phyloP scores from a whole-genome alignment of 1,140 invertebrate species.

The Ctenoplectra terminalis region DNA sequence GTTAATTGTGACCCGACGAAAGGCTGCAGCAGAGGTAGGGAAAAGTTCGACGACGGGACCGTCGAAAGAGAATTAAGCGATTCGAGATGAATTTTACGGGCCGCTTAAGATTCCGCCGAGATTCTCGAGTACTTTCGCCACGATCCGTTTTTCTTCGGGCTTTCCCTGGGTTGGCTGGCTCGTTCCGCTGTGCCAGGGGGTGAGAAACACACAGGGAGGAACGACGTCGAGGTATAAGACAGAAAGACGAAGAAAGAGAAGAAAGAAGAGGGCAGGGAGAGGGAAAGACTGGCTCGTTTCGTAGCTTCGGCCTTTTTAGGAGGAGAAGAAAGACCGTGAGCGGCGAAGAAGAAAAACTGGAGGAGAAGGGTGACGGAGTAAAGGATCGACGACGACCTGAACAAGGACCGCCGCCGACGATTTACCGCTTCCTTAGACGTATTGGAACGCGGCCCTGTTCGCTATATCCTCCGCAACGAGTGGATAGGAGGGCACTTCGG shows the following conservation, averaged over 20 bases:
- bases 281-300: slow-evolving; percentile 39
- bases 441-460: slow-evolving; percentile 45
- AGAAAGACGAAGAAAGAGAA: background rate
- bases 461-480: slow-evolving; percentile 24
- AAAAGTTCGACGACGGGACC: slow-evolving; percentile 48
- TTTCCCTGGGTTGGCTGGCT: slow-evolving; percentile 24
- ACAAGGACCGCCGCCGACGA: slow-evolving; percentile 53
- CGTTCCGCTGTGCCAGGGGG: slow-evolving; percentile 25
- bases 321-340: slow-evolving; percentile 53
- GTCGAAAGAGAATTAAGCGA: slow-evolving; percentile 63
- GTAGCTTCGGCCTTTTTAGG: slow-evolving; percentile 58
- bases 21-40: slow-evolving; percentile 4
- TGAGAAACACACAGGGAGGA: slow-evolving; percentile 44
- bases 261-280: background rate
- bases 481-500: slow-evolving; percentile 12
- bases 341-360: slow-evolving; percentile 55
- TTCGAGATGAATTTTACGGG: slow-evolving; percentile 61
- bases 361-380: slow-evolving; percentile 52
- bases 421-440: slow-evolving; percentile 57
- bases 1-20: slow-evolving; percentile 52
- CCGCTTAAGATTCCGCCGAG: slow-evolving; percentile 59
- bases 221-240: background rate
- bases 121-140: slow-evolving; percentile 54
- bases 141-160: slow-evolving; percentile 52
- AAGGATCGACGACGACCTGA: slow-evolving; percentile 50